Percentiles rank a stretch among this genome's conserved stretches.
Evolutionary conservation across 2,888 invertebrate species (phyloP).

Genomic region (Plemyria rubiginata): DNA sequence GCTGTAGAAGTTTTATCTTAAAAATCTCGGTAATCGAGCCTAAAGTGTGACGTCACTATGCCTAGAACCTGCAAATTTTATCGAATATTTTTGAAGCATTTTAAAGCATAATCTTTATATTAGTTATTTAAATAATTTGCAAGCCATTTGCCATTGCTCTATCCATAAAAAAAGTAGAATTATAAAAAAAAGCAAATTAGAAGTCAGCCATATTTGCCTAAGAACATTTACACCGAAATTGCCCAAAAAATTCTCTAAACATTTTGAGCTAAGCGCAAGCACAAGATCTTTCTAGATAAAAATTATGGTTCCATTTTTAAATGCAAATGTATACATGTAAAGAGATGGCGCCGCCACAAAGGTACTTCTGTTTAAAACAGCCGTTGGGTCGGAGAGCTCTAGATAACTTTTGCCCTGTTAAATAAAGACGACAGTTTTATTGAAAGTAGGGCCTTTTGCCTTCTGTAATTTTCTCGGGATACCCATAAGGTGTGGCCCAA

Average conservation of each 20-base stretch:
- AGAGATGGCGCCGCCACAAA: background rate
- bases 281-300: constrained; percentile 8
- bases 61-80: no score
- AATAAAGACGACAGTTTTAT: constrained; percentile 84
- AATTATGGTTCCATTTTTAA: constrained; percentile 34
- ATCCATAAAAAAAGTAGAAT: no score
- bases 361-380: constrained; percentile 44
- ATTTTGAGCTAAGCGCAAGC: constrained; percentile 27
- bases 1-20: no score
- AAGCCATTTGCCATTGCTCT: no score
- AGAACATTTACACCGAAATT: background rate
- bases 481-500: constrained; percentile 60
- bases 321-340: constrained; percentile 34
- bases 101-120: no score
- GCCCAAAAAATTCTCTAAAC: constrained; percentile 9
- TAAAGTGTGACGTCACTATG: no score
- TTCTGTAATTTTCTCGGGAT: constrained; percentile 79
- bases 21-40: no score
- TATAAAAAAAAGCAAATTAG: no score
- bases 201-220: background rate
- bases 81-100: no score
- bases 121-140: no score
- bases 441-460: constrained; percentile 82
- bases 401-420: constrained; percentile 81
- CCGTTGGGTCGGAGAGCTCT: constrained; percentile 46